Evolutionary conservation across 2,888 invertebrate species (phyloP), one percentile per base, ranked within the genome.

Genomic region (Lordiphosa fenestrarum): DNA sequence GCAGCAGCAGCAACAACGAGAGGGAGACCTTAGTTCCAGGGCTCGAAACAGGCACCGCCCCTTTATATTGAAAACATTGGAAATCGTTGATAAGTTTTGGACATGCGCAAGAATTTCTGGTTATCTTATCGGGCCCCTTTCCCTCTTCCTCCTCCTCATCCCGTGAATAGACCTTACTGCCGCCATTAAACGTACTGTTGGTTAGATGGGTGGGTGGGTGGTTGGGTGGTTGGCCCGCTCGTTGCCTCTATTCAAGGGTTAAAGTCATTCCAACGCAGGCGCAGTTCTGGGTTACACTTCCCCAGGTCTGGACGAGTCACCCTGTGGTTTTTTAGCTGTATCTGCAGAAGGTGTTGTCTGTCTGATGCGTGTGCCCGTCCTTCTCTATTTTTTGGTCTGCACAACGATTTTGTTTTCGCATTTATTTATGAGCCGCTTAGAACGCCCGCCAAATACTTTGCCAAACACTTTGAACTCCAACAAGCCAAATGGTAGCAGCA

Each of bases 31-130:
- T 70, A 60, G 53, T 64, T 67, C 48, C 68, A 61, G 59, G 58
- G 41, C 39, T 6, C 50, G 39, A 65, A 52, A 50, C 65, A 78
- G 71, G 77, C 77, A 42, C 77, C 77, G 77, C 77, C 77, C 77
- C 77, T 78, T 78, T 78, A 69, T 82, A 78, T 78, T 78, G 80
- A 78, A 78, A 78, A 71, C 77, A 75, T 82, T 78, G 77, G 83
- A 78, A 78, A 78, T 78, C 76, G 83, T 69, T 81, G 78, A 77
- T 77, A 77, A 53, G 30, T 67, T 72, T 54, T 52, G 69, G 75
- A 39, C 77, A 78, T 78, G 77, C 77, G 77, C 77, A 47, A 51
- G 63, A 62, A 42, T 39, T 48, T 35, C 39, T 35, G 56, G 66
- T 71, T 78, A 78, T 78, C 83, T 77, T 77, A 77, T 77, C 77